A percentile compares a stretch with the other conserved stretches of the same genome.
phyloP scores from a whole-genome alignment of 2,113 vertebrate genomes.

The human region GRCh38 chr6:9617001-9617500 shows the following conservation, averaged over 20 bases:
- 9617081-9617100: conserved; percentile 50
- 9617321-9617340: neutral
- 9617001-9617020: conserved; percentile 79
- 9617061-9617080: conserved; percentile 69
- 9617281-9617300: conserved; percentile 57
- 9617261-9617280: conserved; percentile 28
- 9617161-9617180: conserved; percentile 81
- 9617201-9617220: conserved; percentile 79
- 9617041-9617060: conserved; percentile 60
- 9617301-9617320: neutral
- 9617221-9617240: conserved; percentile 75
- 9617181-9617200: conserved; percentile 76
- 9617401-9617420: neutral
- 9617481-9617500: neutral
- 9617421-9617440: neutral
- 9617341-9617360: neutral
- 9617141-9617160: conserved; percentile 75
- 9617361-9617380: neutral
- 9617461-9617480: neutral
- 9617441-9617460: neutral
- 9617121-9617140: conserved; percentile 57
- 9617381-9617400: neutral
- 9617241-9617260: conserved; percentile 71
- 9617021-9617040: conserved; percentile 78
- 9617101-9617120: neutral